Evolutionary conservation across 2,113 vertebrate species (phyloP), one percentile per base, ranked within the genome.

Genomic region (zebrafish (Danio rerio)): DNA sequence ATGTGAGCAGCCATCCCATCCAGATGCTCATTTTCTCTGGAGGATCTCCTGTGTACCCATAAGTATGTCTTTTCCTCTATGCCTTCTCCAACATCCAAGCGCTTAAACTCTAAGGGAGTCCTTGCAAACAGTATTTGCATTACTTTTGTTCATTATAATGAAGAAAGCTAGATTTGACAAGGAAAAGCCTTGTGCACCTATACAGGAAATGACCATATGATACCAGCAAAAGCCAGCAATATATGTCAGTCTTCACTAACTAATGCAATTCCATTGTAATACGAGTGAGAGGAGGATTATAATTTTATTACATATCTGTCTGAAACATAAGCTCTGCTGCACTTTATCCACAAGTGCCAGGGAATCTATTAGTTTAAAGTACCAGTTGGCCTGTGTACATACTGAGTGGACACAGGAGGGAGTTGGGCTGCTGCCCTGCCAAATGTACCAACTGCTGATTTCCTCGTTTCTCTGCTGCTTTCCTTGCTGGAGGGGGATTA

Each of bases 301-400:
- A 55, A 79, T 85, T 81, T 83, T 81, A 74, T 88, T 76, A 77
- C 63, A 77, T 82, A 78, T 73, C 79, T 78, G 66, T 85, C 71
- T 85, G 74, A 85, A 88, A 88, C 80, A 80, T 83, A 86, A 87
- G 80, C 91, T 88, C 90, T 90, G 83, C 88, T 88, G 90, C 87
- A 93, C 84, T 87, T 90, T 89, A 84, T 93, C 90, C 89, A 89
- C 90, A 56, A 84, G 87, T 93, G 90, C 91, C 92, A 93, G 92
- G 92, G 89, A 91, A 92, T 95, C 92, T 95, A 95, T 95, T 94
- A 94, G 90, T 80, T 84, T 91, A 92, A 93, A 95, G 94, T 95
- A 94, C 92, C 93, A 95, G 90, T 94, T 94, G 92, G 93, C 91
- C 90, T 88, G 86, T 94, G 93, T 93, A 90, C 92, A 94, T 63